These are phyloP conservation scores for Chloropsis cyanopogon DNA, from an alignment of 2,113 vertebrate genomes.

Conservation along the genomic window DNA sequence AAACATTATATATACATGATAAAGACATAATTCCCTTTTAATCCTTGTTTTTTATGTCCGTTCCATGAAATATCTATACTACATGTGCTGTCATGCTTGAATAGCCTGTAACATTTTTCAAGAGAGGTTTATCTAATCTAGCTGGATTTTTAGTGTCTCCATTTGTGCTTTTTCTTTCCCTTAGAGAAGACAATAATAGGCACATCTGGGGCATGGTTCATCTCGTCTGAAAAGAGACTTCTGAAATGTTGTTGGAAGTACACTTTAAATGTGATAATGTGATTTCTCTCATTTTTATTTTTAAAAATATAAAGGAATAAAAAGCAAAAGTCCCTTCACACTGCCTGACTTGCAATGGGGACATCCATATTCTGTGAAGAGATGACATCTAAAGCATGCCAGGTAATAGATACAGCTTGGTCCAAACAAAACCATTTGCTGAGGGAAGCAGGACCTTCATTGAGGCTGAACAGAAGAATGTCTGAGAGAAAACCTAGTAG, in stretches of 20 bases:
- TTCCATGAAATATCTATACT: background rate
- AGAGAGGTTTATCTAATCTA: background rate
- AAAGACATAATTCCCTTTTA: background rate
- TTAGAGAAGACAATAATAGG: background rate
- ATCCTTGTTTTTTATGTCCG: background rate
- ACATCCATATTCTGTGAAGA: background rate
- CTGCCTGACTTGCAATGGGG: background rate
- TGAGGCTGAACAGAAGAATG: background rate
- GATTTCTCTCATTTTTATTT: background rate
- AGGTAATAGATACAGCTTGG: background rate
- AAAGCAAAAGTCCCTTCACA: background rate
- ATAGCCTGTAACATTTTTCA: background rate
- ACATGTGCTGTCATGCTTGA: background rate
- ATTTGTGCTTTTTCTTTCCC: background rate
- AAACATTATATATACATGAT: background rate
- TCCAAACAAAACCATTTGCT: background rate
- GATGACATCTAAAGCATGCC: background rate
- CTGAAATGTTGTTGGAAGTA: background rate
- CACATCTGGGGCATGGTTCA: background rate
- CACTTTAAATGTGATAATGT: background rate
- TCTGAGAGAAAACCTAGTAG: background rate
- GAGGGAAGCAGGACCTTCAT: background rate
- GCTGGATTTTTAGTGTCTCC: background rate
- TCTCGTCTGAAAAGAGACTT: background rate
- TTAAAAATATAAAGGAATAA: background rate